Evolutionary conservation across 1,140 invertebrate genomes (phyloP), one percentile per base, ranked within the genome.

Genomic region (Pseudoatta argentina): DNA sequence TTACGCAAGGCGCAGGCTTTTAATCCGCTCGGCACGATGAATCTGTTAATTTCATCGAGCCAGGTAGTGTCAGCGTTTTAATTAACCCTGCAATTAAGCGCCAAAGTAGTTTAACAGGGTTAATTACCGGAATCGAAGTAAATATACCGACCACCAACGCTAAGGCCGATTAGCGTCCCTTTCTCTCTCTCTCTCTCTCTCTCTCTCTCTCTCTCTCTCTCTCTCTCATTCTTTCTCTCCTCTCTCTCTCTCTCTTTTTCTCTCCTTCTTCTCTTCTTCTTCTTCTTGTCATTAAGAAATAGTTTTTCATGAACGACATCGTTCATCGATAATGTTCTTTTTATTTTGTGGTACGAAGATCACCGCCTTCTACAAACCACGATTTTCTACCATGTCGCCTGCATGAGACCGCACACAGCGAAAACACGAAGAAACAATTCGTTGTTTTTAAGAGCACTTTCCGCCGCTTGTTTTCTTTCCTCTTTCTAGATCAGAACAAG

Each of bases 1-100:
- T 73, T 61, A 53, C 51, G 67, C 71, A 83, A 83, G 55, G 55
- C 24, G 8, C 67, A 24, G 27, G 39, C 79, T 73, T 83, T 73
- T 83, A 83, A 83, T 83, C 69, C 39, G 69, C 53, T 61, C 24
- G 79, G 24, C 39, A 27, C 69, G 39, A 83, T 83, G 44, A 83
- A 83, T 83, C 79, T 83, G 79, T 83, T 83, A 83, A 83, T 83
- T 83, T 83, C 48, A 75, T 83, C 69, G 55, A n/a, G 67, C 79
- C 67, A 21, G 48, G 53, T 73, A 73, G 67, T 73, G 79, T 61
- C 79, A 75, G 69, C 27, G 30, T 83, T 83, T 83, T 83, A 75
- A 83, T 83, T 83, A 83, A 75, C 55, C 55, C n/a, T 24, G 69
- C 59, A 75, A 83, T 83, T 83, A 75, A 83, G 69, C 79, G 69